Evolutionary conservation across 1,140 invertebrate genomes (phyloP), one percentile per base, ranked within the genome.

Genomic region (Physella acuta): DNA sequence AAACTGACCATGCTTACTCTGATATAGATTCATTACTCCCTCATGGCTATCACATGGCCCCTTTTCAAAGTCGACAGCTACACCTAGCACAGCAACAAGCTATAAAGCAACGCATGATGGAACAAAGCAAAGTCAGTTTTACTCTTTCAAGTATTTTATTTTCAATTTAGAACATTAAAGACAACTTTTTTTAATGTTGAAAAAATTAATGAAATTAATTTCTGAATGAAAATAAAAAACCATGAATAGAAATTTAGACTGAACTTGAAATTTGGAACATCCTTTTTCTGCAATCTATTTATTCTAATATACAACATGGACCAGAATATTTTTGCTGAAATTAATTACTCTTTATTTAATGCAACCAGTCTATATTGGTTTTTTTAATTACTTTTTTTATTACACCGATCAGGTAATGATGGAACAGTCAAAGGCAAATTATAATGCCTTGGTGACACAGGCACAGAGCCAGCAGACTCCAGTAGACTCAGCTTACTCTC

Each of bases 381-480:
- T 14, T 3, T 3, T 20, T 53, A 52, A 52, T 31, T 14, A 8
- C 31, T 33, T 16, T 8, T 65, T 14, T 52, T n/a, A n/a, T n/a
- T 69, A 78, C 30, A 71, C 75, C 52, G 76, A 74, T 44, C 74
- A 78, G 60, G 74, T 73, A 3, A 63, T 82, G 66, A 60, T 83
- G 34, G 79, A 84, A 70, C 75, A 77, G 51, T 82, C 81, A 68
- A 81, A 82, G 64, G 82, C 80, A 31, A 85, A 83, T 70, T 82
- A 85, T 69, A 79, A 83, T 36, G 82, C 82, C 8, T 80, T 83
- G 78, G 78, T 85, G 8, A 81, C 82, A 11, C 82, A 84, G 55
- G 83, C 81, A 17, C 81, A 84, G 64, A 49, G 5, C 24, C 63
- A 68, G 80, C 80, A 17, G 78, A 78, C 5, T 77, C 81, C 68